phyloP scores from a whole-genome alignment of 2,797 vertebrate genomes.

The Distichodus sexfasciatus region DNA sequence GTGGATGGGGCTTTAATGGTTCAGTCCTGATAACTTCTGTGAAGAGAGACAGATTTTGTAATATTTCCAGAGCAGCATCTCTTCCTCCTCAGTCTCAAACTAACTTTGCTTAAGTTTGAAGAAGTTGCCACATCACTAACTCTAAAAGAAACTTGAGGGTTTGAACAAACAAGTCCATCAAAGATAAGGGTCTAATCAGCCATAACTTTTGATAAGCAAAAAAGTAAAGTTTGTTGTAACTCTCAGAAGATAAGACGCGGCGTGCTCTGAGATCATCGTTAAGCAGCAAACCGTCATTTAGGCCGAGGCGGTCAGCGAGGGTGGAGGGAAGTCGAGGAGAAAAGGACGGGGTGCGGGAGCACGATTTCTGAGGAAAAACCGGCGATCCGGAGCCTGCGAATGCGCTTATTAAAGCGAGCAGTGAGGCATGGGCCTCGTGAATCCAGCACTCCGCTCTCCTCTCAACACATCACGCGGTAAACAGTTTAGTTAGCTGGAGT shows the following conservation, averaged over 20 bases:
- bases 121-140: too few species aligned
- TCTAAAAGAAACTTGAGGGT: too few species aligned
- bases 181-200: too few species aligned
- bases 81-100: too few species aligned
- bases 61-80: too few species aligned
- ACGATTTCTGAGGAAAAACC: conserved; percentile 29
- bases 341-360: conserved; percentile 6
- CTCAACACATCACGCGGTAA: conserved; percentile 57
- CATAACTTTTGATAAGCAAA: too few species aligned
- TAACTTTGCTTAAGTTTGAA: too few species aligned
- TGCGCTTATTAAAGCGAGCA: conserved; percentile 49
- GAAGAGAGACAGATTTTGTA: too few species aligned
- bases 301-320: not conserved
- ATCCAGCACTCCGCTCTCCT: conserved; percentile 41
- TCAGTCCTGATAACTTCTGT: too few species aligned
- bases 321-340: not conserved
- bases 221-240: too few species aligned
- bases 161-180: too few species aligned
- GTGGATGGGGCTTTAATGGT: too few species aligned
- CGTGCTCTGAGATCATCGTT: not conserved
- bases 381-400: conserved; percentile 43
- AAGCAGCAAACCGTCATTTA: conserved; percentile 8
- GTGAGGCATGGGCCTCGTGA: conserved; percentile 44
- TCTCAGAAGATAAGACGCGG: not conserved
- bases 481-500: conserved; percentile 56